Evolutionary conservation across 2,888 invertebrate genomes (phyloP).

Genomic region (Orchesellides sinensis): DNA sequence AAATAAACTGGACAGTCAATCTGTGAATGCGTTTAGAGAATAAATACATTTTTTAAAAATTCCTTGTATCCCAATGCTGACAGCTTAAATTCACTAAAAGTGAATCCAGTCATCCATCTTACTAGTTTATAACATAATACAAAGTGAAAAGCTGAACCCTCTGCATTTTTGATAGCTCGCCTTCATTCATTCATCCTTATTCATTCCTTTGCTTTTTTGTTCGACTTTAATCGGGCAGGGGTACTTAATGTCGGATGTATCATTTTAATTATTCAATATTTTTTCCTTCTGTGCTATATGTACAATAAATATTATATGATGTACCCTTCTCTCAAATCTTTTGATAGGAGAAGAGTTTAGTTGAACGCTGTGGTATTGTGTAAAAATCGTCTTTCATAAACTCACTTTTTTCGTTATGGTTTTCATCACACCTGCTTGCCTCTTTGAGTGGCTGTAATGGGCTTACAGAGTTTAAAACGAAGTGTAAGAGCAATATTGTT

Average conservation of each 20-base stretch:
- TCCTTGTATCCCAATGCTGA: constrained; percentile 38
- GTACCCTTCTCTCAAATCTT: constrained; percentile 16
- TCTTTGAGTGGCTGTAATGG: constrained; percentile 55
- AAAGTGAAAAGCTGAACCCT: constrained; percentile 28
- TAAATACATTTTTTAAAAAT: constrained; percentile 5
- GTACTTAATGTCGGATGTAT: constrained; percentile 65
- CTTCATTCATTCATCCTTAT: constrained; percentile 44
- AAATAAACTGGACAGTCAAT: constrained; percentile 45
- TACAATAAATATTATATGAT: not conserved
- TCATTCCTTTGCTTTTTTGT: constrained; percentile 47
- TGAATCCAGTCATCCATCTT: constrained; percentile 33
- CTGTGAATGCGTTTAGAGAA: too few species aligned
- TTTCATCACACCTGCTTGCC: constrained; percentile 66
- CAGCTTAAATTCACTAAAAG: constrained; percentile 56
- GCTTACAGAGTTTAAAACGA: constrained; percentile 31
- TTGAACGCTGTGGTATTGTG: not conserved
- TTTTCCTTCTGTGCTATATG: constrained; percentile 17
- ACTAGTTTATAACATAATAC: not conserved
- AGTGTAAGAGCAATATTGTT: constrained; percentile 8
- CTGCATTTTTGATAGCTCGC: constrained; percentile 31
- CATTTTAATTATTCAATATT: constrained; percentile 63
- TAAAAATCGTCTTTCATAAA: constrained; percentile 54
- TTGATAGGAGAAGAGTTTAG: constrained; percentile 6
- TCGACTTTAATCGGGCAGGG: constrained; percentile 60
- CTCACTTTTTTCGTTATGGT: constrained; percentile 59